A percentile compares a stretch with the other conserved stretches of the same genome.
Conservation (phyloP, 2,888 invertebrate species). For the Caenorhabditis macrosperma region DNA sequence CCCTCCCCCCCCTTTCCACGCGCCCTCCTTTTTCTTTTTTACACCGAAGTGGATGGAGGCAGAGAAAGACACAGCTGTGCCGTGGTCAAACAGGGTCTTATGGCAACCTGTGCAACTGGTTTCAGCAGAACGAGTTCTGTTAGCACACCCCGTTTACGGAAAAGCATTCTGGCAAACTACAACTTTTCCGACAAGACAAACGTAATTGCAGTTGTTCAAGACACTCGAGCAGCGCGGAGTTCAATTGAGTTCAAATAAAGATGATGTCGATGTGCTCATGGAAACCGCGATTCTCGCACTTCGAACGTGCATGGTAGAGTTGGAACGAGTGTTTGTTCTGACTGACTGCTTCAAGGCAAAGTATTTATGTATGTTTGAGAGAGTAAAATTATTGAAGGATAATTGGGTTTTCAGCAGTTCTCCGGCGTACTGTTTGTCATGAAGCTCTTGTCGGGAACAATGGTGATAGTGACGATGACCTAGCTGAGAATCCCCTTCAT, state of each 20-base stretch:
- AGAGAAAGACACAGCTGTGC: background rate
- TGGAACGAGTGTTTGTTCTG: conserved; percentile 50
- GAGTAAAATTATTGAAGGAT: background rate
- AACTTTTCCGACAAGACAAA: conserved; percentile 12
- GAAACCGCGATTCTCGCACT: conserved; percentile 44
- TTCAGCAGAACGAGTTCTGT: conserved; percentile 28
- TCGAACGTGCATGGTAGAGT: conserved; percentile 59
- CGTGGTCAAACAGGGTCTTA: conserved; percentile 37
- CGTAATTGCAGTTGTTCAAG: conserved; percentile 59
- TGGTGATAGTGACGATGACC: conserved; percentile 64
- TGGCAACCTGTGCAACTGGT: conserved; percentile 21
- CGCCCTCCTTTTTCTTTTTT: background rate
- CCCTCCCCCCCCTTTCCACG: background rate
- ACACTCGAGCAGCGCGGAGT: conserved; percentile 51
- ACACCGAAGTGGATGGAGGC: conserved; percentile 18
- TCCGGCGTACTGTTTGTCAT: conserved; percentile 58
- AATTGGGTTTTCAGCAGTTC: conserved; percentile 43
- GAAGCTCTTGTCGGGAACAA: conserved; percentile 60
- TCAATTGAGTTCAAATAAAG: conserved; percentile 44
- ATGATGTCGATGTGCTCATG: conserved; percentile 58
- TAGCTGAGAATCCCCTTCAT: conserved; percentile 28
- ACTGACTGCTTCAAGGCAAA: conserved; percentile 51
- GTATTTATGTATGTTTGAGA: conserved; percentile 46
- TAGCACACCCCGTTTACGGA: conserved; percentile 35
- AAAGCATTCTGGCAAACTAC: conserved; percentile 28